Base-by-base conservation (phyloP, 2,888 invertebrate genomes). In the Encarsia formosa region DNA sequence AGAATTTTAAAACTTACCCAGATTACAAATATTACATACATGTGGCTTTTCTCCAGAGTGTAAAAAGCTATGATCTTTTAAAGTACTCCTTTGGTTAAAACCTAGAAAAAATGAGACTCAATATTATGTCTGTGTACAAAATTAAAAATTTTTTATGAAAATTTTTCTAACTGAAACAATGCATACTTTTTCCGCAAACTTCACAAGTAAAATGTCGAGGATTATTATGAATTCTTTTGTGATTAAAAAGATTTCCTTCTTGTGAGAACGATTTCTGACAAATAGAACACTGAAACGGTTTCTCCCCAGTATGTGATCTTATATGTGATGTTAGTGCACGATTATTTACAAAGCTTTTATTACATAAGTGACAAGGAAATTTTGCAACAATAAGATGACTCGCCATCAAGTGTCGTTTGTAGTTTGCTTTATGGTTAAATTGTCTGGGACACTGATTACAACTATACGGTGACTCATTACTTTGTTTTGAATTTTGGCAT, bases 241-340 rank as follows among this genome's bases (percentile, higher is more conserved):
- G 73, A 49, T 69, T 73, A 4, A 71, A 47, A 1, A 74, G 54
- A 54, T 74, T 73, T 1, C 72, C 73, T 46, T 72, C 68, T 38
- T 73, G 73, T 0, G 72, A 72, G 54, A 81, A 81, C 0, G 78
- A 75, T 56, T 79, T 79, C 0, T 75, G 69, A 54, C 81, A 81
- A 6, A 78, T 67, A 37, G 78, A 76, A 53, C 81, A 81, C 6
- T 78, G 77, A 54, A 77, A 81, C 0, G 81, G 81, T 11, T 80
- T 75, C 50, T 81, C 81, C 1, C 81, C 81, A 0, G 81, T 81
- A 58, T 81, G 81, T 66, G 81, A 80, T 1, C 81, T 68, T 77
- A 79, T 78, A 58, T 81, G 81, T 24, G 79, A 80, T 2, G 78
- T 77, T 16, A 81, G 65, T 43, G 80, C 80, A 9, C 81, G 79